These are phyloP conservation scores for Andrena flavipes DNA, from an alignment of 2,888 invertebrate species.

Conservation along the genomic window DNA sequence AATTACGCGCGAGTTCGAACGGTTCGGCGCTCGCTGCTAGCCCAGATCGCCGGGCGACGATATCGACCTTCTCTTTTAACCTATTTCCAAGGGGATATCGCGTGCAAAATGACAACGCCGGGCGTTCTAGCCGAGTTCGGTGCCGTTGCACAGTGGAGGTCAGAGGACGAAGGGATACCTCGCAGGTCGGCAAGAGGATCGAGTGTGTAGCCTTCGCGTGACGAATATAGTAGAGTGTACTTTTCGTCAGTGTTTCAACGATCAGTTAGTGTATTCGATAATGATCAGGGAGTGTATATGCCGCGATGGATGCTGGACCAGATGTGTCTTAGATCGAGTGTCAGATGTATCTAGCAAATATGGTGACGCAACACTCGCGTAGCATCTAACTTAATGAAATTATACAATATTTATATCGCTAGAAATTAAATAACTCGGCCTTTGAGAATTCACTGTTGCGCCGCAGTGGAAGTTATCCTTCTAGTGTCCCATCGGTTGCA, in stretches of 20 bases:
- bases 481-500: background rate
- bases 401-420: no score
- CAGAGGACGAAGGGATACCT: background rate
- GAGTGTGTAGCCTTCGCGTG: background rate
- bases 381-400: no score
- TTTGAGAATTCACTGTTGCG: background rate
- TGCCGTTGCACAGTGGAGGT: background rate
- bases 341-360: no score
- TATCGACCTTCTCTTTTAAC: constrained; percentile 53
- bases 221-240: no score
- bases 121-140: background rate
- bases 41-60: constrained; percentile 24
- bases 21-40: background rate
- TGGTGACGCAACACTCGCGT: no score
- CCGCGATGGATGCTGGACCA: no score
- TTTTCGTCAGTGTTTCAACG: no score
- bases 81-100: constrained; percentile 19
- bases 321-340: no score
- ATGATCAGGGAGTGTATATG: no score
- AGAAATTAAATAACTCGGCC: background rate
- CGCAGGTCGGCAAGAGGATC: no score
- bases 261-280: no score
- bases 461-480: background rate
- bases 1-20: constrained; percentile 32
- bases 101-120: constrained; percentile 8